Evolutionary conservation across 1,140 invertebrate species (phyloP).

Genomic region (Caenorhabditis briggsae): DNA sequence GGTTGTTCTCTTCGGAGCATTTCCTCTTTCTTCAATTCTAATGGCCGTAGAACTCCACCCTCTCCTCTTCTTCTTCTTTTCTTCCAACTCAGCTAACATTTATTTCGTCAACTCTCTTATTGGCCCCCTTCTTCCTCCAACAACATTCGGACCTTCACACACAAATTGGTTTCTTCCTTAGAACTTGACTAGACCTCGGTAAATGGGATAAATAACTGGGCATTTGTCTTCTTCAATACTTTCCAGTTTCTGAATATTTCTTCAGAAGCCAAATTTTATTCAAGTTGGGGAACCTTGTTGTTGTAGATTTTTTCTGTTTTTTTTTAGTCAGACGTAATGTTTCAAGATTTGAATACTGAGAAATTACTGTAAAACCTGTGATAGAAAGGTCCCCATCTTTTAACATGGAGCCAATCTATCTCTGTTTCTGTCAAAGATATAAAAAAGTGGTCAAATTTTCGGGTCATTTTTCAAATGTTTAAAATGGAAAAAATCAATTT

Average conservation of each 20-base stretch:
- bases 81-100: constrained; percentile 42
- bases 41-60: constrained; percentile 13
- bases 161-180: constrained; percentile 19
- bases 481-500: no score
- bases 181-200: not conserved
- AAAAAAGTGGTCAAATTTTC: no score
- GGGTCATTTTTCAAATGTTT: no score
- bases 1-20: not conserved
- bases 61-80: not conserved
- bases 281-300: no score
- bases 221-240: not conserved
- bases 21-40: constrained; percentile 29
- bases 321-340: no score
- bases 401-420: no score
- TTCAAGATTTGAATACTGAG: no score
- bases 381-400: no score
- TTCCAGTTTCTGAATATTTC: not conserved
- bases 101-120: constrained; percentile 43
- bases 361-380: no score
- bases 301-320: no score
- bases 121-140: not conserved
- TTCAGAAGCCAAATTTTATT: no score
- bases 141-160: constrained; percentile 1
- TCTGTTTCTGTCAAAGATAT: no score
- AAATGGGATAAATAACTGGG: not conserved